phyloP scores from a whole-genome alignment of 2,113 vertebrate species.

The Asarcornis scutulata region DNA sequence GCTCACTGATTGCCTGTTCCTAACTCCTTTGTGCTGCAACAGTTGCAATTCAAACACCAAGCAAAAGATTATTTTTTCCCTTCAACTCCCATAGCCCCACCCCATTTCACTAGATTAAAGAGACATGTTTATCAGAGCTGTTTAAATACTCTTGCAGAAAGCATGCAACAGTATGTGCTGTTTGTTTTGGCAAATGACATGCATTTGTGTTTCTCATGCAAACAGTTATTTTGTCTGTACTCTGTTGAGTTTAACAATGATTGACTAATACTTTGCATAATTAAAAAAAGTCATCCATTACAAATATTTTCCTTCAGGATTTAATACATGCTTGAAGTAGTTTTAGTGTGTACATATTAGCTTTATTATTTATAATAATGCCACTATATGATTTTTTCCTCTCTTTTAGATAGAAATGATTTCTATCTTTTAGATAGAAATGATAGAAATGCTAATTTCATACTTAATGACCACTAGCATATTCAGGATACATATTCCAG shows the following conservation, averaged over 20 bases:
- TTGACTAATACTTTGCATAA: slow-evolving; percentile 2
- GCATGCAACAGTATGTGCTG: background rate
- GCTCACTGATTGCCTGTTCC: background rate
- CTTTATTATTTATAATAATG: slow-evolving; percentile 27
- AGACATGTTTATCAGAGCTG: background rate
- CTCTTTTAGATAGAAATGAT: background rate
- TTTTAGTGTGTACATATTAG: background rate
- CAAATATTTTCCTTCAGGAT: slow-evolving; percentile 4
- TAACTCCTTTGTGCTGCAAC: background rate
- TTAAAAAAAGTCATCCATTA: slow-evolving; percentile 2
- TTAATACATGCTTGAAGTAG: background rate
- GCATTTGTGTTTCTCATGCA: background rate
- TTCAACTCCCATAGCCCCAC: background rate
- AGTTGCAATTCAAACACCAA: background rate
- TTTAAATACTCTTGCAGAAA: background rate
- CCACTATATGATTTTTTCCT: background rate
- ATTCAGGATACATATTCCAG: background rate
- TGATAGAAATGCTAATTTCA: slow-evolving; percentile 24
- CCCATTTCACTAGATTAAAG: background rate
- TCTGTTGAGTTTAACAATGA: background rate
- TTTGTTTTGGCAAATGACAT: slow-evolving; percentile 11
- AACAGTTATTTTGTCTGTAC: background rate
- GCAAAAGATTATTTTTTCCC: background rate
- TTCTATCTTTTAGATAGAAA: slow-evolving; percentile 11
- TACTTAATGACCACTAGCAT: slow-evolving; percentile 5